phyloP scores from a whole-genome alignment of 1,140 invertebrate species.

The Zelostemma sp. region DNA sequence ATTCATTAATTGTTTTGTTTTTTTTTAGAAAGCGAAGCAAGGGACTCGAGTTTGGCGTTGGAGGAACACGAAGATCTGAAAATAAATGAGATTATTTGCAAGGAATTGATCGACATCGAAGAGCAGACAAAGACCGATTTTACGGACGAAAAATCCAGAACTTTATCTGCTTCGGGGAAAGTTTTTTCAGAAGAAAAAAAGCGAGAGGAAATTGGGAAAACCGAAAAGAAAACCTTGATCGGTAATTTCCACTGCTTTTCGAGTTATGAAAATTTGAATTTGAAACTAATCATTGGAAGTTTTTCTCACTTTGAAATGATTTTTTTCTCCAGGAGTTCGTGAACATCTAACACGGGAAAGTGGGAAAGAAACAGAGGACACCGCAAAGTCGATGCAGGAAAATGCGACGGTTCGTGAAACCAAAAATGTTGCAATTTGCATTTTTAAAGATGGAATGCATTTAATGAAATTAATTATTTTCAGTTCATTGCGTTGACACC shows the following conservation, averaged over 20 bases:
- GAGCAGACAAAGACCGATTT: background rate
- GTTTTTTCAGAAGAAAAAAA: constrained; percentile 3
- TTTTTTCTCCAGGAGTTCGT: no score
- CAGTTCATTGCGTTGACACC: background rate
- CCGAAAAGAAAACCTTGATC: background rate
- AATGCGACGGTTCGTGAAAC: background rate
- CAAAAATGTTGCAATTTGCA: no score
- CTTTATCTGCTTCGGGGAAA: no score
- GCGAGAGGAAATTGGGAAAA: constrained; percentile 4
- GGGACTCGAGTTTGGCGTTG: background rate
- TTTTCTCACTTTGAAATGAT: background rate
- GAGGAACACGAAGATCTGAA: background rate
- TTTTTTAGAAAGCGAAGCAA: constrained; percentile 1
- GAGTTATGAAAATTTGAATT: no score
- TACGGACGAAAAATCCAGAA: background rate
- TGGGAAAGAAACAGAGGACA: background rate
- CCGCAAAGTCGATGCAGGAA: background rate
- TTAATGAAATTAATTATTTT: background rate
- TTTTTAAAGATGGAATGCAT: no score
- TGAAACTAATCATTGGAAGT: no score
- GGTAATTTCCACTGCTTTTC: no score
- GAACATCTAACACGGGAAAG: background rate
- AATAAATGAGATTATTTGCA: background rate
- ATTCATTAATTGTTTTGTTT: background rate
- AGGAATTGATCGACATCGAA: background rate